Evolutionary conservation across 2,797 vertebrate genomes (phyloP).

Genomic region (Pseudochaenichthys georgianus): DNA sequence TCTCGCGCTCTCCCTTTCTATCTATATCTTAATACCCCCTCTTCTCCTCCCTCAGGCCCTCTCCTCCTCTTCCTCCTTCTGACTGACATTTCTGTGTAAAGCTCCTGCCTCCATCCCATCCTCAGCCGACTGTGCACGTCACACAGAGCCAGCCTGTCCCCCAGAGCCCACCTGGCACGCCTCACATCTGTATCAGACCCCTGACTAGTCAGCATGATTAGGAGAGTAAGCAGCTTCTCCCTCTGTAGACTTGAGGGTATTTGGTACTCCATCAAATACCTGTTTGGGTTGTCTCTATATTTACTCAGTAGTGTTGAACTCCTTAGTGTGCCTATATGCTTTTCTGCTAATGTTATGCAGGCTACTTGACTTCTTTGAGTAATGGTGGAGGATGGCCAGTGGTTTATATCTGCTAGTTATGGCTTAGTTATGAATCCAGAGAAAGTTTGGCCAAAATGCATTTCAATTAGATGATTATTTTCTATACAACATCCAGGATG

Average conservation of each 20-base stretch:
- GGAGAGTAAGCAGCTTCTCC: conserved; percentile 33
- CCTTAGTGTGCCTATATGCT: conserved; percentile 20
- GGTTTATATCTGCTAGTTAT: not conserved
- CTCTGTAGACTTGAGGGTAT: conserved; percentile 39
- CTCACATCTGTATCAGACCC: conserved; percentile 52
- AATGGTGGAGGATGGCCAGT: not conserved
- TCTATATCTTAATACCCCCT: conserved; percentile 23
- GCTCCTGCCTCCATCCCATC: conserved; percentile 52
- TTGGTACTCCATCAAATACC: conserved; percentile 37
- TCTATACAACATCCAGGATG: not conserved
- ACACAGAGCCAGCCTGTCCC: conserved; percentile 37
- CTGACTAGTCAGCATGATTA: conserved; percentile 54
- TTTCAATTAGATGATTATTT: not conserved
- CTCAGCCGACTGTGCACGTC: conserved; percentile 31
- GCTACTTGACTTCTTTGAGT: conserved; percentile 6
- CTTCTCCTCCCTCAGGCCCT: conserved; percentile 36
- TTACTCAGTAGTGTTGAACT: conserved; percentile 54
- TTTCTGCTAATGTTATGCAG: conserved; percentile 28
- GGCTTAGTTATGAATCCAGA: not conserved
- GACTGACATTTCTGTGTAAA: conserved; percentile 79
- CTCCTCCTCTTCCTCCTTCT: conserved; percentile 56
- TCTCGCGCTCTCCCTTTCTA: conserved; percentile 25
- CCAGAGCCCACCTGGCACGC: conserved; percentile 27
- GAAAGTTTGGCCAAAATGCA: not conserved
- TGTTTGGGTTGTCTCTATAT: conserved; percentile 58